phyloP scores from a whole-genome alignment of 30 jellyfish, hydroid and myxozoan species.

The Aurelia aurita region DNA sequence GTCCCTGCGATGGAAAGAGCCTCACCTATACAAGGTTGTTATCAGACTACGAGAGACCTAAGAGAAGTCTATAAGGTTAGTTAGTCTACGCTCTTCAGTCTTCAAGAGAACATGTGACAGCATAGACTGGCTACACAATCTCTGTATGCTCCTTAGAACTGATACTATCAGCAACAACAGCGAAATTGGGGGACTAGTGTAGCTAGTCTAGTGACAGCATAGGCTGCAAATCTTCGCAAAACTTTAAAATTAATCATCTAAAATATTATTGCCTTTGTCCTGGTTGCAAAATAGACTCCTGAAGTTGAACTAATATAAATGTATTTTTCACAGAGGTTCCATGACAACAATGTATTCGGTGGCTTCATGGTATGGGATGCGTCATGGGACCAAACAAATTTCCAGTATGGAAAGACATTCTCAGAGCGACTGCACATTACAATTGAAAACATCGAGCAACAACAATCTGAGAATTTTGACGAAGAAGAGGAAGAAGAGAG shows the following conservation, averaged over 20 bases:
- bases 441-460: conserved; percentile 34
- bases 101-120: too few species aligned
- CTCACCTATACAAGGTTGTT: conserved; percentile 63
- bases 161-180: too few species aligned
- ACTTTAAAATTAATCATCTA: too few species aligned
- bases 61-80: conserved; percentile 46
- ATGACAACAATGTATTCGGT: conserved; percentile 54
- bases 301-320: too few species aligned
- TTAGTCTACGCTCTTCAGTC: background rate
- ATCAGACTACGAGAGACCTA: conserved; percentile 57
- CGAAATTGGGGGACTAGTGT: too few species aligned
- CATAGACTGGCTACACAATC: too few species aligned
- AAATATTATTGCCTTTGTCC: too few species aligned
- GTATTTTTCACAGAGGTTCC: conserved; percentile 42
- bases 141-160: too few species aligned
- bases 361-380: conserved; percentile 83
- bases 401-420: conserved; percentile 59
- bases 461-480: conserved; percentile 46
- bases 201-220: too few species aligned
- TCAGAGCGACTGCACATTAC: conserved; percentile 44
- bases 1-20: conserved; percentile 76
- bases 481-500: conserved; percentile 69
- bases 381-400: conserved; percentile 65
- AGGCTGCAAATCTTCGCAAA: too few species aligned
- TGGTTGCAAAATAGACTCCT: too few species aligned